Evolutionary conservation across 2,797 vertebrate genomes (phyloP), one percentile per base, ranked within the genome.

Genomic region (Crax fasciolata): DNA sequence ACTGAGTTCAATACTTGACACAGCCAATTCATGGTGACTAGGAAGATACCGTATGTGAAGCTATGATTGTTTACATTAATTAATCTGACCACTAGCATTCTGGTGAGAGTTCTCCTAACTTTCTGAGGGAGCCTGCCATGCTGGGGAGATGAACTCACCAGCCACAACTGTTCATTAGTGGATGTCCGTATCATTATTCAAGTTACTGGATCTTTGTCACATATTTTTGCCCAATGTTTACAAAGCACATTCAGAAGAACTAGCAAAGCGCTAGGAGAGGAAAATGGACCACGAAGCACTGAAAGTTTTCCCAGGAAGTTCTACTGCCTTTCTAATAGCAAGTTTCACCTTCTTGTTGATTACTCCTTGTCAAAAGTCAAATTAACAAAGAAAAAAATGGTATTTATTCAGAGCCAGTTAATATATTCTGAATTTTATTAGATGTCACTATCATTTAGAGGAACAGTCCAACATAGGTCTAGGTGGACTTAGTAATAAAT

Each of bases 401-500:
- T 7, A 46, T 7, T 10, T 24, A 71, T 91, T 93, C 90, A 59
- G 58, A 46, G 4, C 24, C 72, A 67, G 30, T 71, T 68, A 84
- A 58, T 91, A 52, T 44, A 72, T 63, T 57, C 52, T 12, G 13
- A 71, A 14, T 38, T 77, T 49, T 14, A 87, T 58, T 76, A 79
- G 46, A 55, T 68, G 49, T 48, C 3, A 0, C 63, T 39, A 39
- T 63, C 71, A 87, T 65, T 79, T 85, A 86, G 30, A 92, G 38
- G 38, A 90, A 79, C 13, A 32, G 28, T 57, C 58, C 27, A 65
- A 52, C 62, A 70, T 63, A 51, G 32, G 44, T 75, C 62, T 91
- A 61, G 43, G 62, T 92, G 48, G 61, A 79, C 51, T 89, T 27
- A n/a, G 38, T 63, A 95, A 79, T 71, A 90, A 94, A 89, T 89